These are phyloP conservation scores for Remorina albescens DNA, from an alignment of 2,797 vertebrate species.

Conservation along the genomic window DNA sequence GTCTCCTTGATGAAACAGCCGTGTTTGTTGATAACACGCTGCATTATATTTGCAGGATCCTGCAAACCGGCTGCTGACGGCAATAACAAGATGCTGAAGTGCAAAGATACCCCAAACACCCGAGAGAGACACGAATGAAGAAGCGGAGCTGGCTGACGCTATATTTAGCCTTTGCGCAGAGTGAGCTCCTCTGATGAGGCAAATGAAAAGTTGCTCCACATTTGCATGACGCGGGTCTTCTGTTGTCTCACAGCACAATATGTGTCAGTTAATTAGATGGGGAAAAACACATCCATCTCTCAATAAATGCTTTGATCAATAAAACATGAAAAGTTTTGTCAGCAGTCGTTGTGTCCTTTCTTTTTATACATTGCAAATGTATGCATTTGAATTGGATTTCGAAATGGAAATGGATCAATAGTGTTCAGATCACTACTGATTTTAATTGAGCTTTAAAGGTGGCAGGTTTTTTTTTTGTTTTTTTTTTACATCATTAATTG, in stretches of 20 bases:
- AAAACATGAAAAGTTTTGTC: conserved; percentile 71
- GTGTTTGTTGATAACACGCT: conserved; percentile 56
- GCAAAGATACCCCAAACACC: conserved; percentile 60
- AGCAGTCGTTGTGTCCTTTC: conserved; percentile 38
- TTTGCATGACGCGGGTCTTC: conserved; percentile 61
- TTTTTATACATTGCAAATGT: neutral
- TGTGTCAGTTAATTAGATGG: conserved; percentile 68
- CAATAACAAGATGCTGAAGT: conserved; percentile 57
- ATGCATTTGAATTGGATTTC: neutral
- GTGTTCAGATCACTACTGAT: neutral
- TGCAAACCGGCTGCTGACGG: conserved; percentile 58
- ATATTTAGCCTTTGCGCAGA: conserved; percentile 59
- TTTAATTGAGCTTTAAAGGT: conserved; percentile 33
- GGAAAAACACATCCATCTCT: conserved; percentile 51
- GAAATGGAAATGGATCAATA: too few species aligned
- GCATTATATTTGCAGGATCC: conserved; percentile 40
- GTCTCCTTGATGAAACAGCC: conserved; percentile 56
- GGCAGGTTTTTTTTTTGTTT: conserved; percentile 10
- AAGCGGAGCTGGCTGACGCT: conserved; percentile 46
- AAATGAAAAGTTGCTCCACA: conserved; percentile 69
- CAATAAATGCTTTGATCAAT: conserved; percentile 74
- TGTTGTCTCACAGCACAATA: conserved; percentile 61
- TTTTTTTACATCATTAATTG: conserved; percentile 24
- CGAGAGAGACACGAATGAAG: conserved; percentile 58
- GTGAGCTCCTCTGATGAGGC: conserved; percentile 58